Base-by-base conservation (phyloP, 2,888 invertebrate genomes). In the Abrostola tripartita region DNA sequence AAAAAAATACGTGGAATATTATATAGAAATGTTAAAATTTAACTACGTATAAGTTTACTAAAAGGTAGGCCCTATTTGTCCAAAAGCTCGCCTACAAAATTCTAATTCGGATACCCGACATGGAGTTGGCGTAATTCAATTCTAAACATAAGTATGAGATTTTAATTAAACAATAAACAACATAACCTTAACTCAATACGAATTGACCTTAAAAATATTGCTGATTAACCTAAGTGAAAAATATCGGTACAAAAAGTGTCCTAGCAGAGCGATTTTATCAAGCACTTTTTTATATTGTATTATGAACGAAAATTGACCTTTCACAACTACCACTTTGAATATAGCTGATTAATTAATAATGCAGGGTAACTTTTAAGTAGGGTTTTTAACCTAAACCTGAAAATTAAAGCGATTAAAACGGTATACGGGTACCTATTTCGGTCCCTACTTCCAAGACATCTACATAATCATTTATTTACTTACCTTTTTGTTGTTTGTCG, bases 311-410 rank as follows among this genome's bases (percentile, higher is more conserved):
- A 47, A 24, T 47, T 47, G 44, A 47, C 44, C 44, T 47, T 9
- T 47, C 14, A 10, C 9, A 14, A 6, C 0, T 10, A 8, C 44
- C 24, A 47, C 8, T 47, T 47, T 24, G 44, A 4, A 24, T 24
- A 24, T 47, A 24, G 14, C 9, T 47, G 24, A 24, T 24, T 47
- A 47, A 47, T 47, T 24, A 47, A 47, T 47, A 47, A 47, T 47
- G 10, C 44, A 47, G 14, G 44, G 8, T 47, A 47, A 47, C 44
- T 47, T 47, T 24, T 47, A 24, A 47, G 44, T 14, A 47, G 9
- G 44, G 12, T 24, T 24, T 24, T 47, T 47, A 47, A 47, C 44
- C 44, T 47, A 9, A 47, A 47, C 44, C 44, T 14, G 44, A 24
- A 9, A 47, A 24, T 47, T 4, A 47, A 47, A 24, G 14, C 24